These are phyloP conservation scores for Metallyticus violacea DNA, from an alignment of 2,888 invertebrate genomes.

Conservation along the genomic window DNA sequence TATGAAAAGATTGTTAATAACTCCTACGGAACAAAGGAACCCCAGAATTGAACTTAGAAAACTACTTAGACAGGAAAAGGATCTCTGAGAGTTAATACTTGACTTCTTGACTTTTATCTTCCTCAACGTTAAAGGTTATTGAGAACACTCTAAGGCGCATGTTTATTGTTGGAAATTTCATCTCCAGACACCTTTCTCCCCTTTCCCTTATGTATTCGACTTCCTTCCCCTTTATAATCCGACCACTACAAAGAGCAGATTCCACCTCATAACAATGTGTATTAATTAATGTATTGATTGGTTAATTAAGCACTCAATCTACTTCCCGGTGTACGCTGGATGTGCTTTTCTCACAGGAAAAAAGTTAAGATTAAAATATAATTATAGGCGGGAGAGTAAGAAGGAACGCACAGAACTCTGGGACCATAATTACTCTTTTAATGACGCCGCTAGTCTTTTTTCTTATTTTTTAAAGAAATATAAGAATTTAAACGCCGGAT, in stretches of 20 bases:
- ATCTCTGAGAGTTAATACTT: background rate
- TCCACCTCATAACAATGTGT: conserved; percentile 27
- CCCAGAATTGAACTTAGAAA: background rate
- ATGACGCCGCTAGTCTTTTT: background rate
- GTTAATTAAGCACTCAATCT: conserved; percentile 29
- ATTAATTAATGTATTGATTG: conserved; percentile 35
- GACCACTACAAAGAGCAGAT: background rate
- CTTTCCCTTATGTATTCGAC: background rate
- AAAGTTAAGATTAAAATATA: conserved; percentile 10
- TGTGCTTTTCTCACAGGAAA: background rate
- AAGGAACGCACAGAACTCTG: background rate
- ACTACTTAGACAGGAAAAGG: background rate
- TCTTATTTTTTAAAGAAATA: background rate
- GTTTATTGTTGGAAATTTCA: background rate
- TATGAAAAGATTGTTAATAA: background rate
- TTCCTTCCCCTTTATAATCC: background rate
- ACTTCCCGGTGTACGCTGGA: too few relatives aligned
- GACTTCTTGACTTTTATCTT: background rate
- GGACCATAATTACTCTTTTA: background rate
- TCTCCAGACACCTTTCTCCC: background rate
- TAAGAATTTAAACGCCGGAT: too few relatives aligned
- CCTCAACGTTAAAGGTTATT: background rate
- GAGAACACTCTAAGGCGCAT: background rate
- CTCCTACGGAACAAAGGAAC: background rate
- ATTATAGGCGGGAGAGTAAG: background rate